Conservation (phyloP, 2,113 vertebrate genomes). For the Rhabdomys dilectus region DNA sequence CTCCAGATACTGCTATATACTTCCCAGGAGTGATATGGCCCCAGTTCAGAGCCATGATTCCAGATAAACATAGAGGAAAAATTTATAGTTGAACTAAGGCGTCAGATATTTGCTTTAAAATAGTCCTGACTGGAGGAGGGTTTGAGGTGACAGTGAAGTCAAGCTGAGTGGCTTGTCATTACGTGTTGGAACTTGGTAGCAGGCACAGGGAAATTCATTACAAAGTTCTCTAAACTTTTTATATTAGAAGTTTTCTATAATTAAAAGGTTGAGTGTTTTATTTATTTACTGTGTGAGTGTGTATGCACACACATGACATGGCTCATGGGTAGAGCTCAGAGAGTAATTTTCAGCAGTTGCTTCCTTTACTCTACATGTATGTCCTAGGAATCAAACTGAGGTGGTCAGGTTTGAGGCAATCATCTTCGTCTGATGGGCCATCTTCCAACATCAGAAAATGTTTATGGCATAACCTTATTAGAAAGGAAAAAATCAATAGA, state of each 20-base stretch:
- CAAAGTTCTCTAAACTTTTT: background rate
- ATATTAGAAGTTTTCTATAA: background rate
- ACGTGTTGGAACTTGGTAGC: background rate
- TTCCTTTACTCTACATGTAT: background rate
- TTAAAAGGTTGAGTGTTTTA: background rate
- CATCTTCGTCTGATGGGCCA: background rate
- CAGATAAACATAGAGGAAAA: background rate
- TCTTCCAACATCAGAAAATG: background rate
- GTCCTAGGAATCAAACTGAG: background rate
- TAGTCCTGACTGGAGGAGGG: background rate
- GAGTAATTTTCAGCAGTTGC: background rate
- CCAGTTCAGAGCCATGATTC: background rate
- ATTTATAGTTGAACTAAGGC: background rate
- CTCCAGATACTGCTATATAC: background rate
- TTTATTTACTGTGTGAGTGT: background rate
- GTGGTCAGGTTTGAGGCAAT: background rate
- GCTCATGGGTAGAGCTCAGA: background rate
- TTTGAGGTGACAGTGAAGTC: background rate
- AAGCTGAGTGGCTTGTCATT: background rate
- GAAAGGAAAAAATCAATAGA: background rate
- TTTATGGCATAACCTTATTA: background rate
- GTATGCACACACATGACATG: background rate
- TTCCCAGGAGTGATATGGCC: background rate
- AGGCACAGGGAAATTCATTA: background rate
- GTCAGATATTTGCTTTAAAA: background rate